Percentiles rank a stretch among this genome's conserved stretches.
Evolutionary conservation across 2,888 invertebrate genomes (phyloP).

Genomic region (Leptothorax acervorum): DNA sequence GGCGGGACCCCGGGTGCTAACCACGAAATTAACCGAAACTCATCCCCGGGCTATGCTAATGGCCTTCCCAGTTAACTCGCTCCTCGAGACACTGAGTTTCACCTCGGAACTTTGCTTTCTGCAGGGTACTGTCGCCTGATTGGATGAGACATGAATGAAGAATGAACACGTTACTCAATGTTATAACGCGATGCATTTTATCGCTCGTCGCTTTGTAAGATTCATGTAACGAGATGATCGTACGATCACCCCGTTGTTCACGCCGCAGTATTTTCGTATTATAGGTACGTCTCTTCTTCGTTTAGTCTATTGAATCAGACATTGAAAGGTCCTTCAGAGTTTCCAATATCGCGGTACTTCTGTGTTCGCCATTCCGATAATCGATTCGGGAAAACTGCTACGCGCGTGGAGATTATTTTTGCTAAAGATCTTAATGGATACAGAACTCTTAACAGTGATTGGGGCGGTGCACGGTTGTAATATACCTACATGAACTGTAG

Average conservation of each 20-base stretch:
- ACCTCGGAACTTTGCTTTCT: slow-evolving; percentile 54
- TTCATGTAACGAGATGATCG: background rate
- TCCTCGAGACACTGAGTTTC: slow-evolving; percentile 54
- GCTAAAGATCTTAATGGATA: slow-evolving; percentile 6
- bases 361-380: slow-evolving; percentile 2
- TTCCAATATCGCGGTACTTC: slow-evolving; percentile 25
- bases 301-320: background rate
- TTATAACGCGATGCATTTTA: slow-evolving; percentile 1
- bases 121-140: slow-evolving; percentile 31
- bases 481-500: background rate
- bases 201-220: background rate
- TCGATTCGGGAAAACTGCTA: slow-evolving; percentile 12
- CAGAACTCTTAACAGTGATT: background rate
- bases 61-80: slow-evolving; percentile 55
- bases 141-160: slow-evolving; percentile 42
- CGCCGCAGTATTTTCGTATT: background rate
- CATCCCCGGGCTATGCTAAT: slow-evolving; percentile 63
- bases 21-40: slow-evolving; percentile 65
- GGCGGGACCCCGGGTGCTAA: slow-evolving; percentile 52
- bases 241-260: background rate
- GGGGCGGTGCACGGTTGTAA: background rate
- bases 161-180: slow-evolving; percentile 26
- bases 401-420: slow-evolving; percentile 18
- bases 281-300: background rate
- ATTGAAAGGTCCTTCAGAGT: background rate